phyloP scores from a whole-genome alignment of 37 sponge, comb jelly and placozoan genomes.

The Cliona cf. orientalis region DNA sequence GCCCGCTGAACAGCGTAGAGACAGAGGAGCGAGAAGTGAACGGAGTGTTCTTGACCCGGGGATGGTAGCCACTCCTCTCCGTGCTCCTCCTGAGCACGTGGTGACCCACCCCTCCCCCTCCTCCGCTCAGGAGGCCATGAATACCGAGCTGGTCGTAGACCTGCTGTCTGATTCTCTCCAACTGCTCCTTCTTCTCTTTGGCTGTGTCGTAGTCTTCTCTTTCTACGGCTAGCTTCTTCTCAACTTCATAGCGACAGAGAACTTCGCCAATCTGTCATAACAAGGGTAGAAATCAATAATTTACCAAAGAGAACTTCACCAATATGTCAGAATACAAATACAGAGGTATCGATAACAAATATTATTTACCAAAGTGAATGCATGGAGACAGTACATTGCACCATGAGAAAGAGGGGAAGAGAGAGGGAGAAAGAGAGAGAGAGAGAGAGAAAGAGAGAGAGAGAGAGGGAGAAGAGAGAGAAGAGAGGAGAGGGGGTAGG shows the following conservation, averaged over 20 bases:
- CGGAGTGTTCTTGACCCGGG: neutral
- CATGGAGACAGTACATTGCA: too few species aligned
- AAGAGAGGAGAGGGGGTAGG: too few species aligned
- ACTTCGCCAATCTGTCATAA: conserved; percentile 69
- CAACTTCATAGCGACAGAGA: conserved; percentile 74
- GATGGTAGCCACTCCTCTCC: too few species aligned
- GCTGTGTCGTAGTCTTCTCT: conserved; percentile 89
- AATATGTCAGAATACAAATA: neutral
- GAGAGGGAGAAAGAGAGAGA: too few species aligned
- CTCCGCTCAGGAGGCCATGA: conserved; percentile 2
- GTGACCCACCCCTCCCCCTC: neutral
- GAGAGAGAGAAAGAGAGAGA: neutral
- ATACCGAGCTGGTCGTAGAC: conserved; percentile 37
- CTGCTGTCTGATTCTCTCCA: conserved; percentile 22
- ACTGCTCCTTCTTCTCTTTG: conserved; percentile 60
- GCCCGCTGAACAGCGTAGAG: too few species aligned
- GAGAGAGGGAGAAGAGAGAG: neutral
- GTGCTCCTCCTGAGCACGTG: too few species aligned
- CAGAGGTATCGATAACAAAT: too few species aligned
- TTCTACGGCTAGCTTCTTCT: conserved; percentile 85
- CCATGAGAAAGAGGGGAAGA: too few species aligned
- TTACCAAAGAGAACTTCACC: neutral
- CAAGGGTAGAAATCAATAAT: too few species aligned
- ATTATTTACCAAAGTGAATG: too few species aligned
- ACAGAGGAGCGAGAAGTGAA: neutral